phyloP scores from a whole-genome alignment of 2,113 vertebrate species.

The Catharus minimus region DNA sequence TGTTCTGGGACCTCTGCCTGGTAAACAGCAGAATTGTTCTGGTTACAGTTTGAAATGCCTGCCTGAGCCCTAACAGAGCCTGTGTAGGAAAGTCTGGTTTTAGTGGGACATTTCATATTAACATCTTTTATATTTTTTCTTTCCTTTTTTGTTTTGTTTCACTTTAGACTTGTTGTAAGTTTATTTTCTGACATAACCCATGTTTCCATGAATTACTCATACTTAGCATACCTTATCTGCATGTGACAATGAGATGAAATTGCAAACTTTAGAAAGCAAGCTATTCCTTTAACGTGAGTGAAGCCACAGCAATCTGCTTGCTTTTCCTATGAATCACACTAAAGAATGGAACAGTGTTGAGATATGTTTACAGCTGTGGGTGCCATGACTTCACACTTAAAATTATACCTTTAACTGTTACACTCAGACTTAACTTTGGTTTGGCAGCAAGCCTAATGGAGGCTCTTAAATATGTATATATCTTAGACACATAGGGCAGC shows the following conservation, averaged over 20 bases:
- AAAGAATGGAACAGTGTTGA: slow-evolving; percentile 43
- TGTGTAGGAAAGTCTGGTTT: neutral
- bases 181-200: neutral
- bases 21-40: neutral
- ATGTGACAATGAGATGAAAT: neutral
- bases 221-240: neutral
- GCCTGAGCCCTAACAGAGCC: neutral
- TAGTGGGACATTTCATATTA: neutral
- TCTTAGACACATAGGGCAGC: neutral
- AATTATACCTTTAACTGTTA: slow-evolving; percentile 38
- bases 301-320: neutral
- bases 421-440: slow-evolving; percentile 37
- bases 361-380: slow-evolving; percentile 40
- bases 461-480: slow-evolving; percentile 21
- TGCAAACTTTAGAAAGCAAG: neutral
- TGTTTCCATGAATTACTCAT: neutral
- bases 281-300: neutral
- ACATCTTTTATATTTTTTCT: neutral
- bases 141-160: neutral
- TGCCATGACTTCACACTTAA: slow-evolving; percentile 26
- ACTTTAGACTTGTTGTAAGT: neutral
- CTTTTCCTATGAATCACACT: slow-evolving; percentile 39
- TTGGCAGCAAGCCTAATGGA: slow-evolving; percentile 58
- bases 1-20: neutral
- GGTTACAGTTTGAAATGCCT: neutral